A percentile compares a stretch with the other conserved stretches of the same genome.
phyloP scores from a whole-genome alignment of 2,797 vertebrate genomes.

The Hemitrygon akajei region DNA sequence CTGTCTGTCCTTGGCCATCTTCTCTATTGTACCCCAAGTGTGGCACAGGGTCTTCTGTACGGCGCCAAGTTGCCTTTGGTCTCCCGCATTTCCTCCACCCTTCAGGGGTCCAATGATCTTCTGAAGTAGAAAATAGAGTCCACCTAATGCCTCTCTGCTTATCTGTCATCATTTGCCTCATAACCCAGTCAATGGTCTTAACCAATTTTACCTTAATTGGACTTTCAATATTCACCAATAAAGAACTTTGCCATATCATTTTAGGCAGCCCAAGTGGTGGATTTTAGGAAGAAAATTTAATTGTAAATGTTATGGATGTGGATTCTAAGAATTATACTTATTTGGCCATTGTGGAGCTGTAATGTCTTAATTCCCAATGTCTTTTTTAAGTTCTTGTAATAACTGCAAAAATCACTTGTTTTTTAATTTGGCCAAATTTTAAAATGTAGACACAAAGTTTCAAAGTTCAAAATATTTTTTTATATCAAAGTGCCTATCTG shows the following conservation, averaged over 20 bases:
- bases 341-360: neutral
- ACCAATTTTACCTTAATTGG: neutral
- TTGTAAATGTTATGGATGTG: neutral
- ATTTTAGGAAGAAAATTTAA: neutral
- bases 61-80: too few species aligned
- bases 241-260: neutral
- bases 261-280: neutral
- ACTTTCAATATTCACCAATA: neutral
- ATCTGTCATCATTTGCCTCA: too few species aligned
- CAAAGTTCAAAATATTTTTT: too few species aligned
- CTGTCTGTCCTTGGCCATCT: too few species aligned
- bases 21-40: too few species aligned
- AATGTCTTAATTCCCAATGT: neutral
- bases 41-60: too few species aligned
- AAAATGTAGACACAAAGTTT: neutral
- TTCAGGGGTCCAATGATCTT: too few species aligned
- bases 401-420: neutral
- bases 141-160: too few species aligned
- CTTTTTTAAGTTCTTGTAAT: neutral
- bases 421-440: neutral
- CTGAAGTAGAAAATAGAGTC: too few species aligned
- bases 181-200: neutral
- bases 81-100: too few species aligned
- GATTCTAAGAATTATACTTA: neutral
- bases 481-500: too few species aligned